These are phyloP conservation scores for Pantherophis guttatus DNA, from an alignment of 2,113 vertebrate species.

Conservation along the genomic window DNA sequence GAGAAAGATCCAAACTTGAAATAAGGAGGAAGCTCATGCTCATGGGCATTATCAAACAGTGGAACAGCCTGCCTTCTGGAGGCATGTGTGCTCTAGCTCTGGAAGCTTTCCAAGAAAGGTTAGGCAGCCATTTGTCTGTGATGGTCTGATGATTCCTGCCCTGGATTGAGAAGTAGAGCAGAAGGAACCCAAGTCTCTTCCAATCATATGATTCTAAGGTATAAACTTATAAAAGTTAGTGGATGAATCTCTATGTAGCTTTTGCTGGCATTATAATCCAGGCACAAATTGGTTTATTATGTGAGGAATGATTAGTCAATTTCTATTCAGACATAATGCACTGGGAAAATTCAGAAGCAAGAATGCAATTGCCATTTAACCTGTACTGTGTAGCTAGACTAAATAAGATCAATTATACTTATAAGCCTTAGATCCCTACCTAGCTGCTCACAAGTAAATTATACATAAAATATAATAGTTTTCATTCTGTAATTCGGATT, in stretches of 20 bases:
- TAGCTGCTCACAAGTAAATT: neutral
- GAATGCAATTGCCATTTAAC: neutral
- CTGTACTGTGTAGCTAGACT: neutral
- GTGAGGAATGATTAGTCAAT: neutral
- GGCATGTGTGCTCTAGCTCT: neutral
- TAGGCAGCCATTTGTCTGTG: neutral
- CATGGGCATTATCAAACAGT: neutral
- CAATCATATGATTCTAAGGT: neutral
- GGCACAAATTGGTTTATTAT: neutral
- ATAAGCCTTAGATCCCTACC: neutral
- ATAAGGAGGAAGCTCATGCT: neutral
- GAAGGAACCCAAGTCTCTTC: neutral
- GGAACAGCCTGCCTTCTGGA: neutral
- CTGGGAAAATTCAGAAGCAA: neutral
- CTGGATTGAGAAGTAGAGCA: neutral
- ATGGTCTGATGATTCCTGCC: neutral
- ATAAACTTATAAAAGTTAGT: neutral
- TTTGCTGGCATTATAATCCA: neutral
- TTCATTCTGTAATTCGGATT: neutral
- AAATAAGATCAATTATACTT: neutral
- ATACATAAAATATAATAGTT: neutral
- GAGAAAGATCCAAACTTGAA: neutral
- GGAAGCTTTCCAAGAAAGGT: neutral
- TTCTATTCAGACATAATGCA: neutral
- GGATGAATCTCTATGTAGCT: neutral